Conservation (phyloP, 1,140 invertebrate species). For the Solenopsis fugax region DNA sequence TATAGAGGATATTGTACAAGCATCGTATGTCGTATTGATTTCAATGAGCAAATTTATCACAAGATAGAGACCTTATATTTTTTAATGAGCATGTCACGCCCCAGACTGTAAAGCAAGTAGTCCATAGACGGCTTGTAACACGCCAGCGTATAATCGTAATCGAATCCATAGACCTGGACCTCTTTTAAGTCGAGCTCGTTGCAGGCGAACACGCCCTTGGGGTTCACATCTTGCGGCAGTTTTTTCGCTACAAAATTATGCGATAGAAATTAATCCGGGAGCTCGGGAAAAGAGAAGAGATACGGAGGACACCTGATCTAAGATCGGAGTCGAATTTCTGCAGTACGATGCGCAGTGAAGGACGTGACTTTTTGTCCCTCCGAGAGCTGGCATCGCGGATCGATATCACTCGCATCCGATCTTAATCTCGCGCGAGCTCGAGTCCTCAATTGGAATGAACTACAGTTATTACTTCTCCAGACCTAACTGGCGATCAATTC, state of each 20-base stretch:
- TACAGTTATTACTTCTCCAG: slow-evolving; percentile 48
- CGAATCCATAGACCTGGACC: slow-evolving; percentile 98
- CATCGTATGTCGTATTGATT: background rate
- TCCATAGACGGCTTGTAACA: slow-evolving; percentile 97
- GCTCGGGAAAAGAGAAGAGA: background rate
- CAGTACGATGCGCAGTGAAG: background rate
- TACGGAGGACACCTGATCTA: background rate
- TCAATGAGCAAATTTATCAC: background rate
- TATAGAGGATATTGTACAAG: background rate
- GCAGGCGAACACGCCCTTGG: slow-evolving; percentile 97
- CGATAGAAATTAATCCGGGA: background rate
- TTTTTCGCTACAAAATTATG: slow-evolving; percentile 91
- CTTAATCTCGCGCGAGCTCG: slow-evolving; percentile 24
- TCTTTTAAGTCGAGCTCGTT: slow-evolving; percentile 97
- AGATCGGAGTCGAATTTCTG: background rate
- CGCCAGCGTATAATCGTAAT: slow-evolving; percentile 99
- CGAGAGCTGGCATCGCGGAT: background rate
- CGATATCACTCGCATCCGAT: slow-evolving; percentile 5
- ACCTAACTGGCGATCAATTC: slow-evolving; percentile 59
- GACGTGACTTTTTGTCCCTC: background rate
- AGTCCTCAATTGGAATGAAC: slow-evolving; percentile 27
- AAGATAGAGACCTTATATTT: slow-evolving; percentile 92
- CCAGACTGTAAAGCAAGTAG: slow-evolving; percentile 96
- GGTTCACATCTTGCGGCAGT: slow-evolving; percentile 94
- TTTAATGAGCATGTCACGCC: slow-evolving; percentile 94